A percentile compares a stretch with the other conserved stretches of the same genome.
phyloP scores from a whole-genome alignment of 2,888 invertebrate genomes.

The Beris chalybata region DNA sequence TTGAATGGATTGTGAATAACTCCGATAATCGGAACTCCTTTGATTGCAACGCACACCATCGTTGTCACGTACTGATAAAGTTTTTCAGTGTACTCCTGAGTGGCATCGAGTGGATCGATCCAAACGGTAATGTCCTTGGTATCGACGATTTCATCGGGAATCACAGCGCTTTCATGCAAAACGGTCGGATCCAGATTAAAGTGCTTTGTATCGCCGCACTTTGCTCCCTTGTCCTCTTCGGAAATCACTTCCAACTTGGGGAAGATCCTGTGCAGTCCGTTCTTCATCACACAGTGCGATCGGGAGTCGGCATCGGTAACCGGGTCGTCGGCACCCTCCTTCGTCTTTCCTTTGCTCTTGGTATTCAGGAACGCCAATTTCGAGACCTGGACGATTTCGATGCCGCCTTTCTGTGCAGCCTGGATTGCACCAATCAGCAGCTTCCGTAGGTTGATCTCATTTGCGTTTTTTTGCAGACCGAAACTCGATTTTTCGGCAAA shows the following conservation, averaged over 20 bases:
- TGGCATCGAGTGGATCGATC: slow-evolving; percentile 98
- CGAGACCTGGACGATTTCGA: slow-evolving; percentile 68
- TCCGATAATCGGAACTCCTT: slow-evolving; percentile 88
- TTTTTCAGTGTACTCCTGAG: slow-evolving; percentile 94
- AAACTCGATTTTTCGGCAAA: slow-evolving; percentile 47
- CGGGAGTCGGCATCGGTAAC: slow-evolving; percentile 86
- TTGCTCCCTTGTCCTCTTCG: slow-evolving; percentile 72
- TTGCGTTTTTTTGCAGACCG: slow-evolving; percentile 47
- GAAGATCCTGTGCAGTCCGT: slow-evolving; percentile 73
- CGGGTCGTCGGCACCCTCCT: slow-evolving; percentile 84
- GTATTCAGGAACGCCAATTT: slow-evolving; percentile 64
- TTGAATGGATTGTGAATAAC: slow-evolving; percentile 92
- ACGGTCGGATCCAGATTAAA: slow-evolving; percentile 56
- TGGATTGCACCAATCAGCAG: slow-evolving; percentile 76
- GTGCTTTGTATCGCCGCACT: slow-evolving; percentile 56
- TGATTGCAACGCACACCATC: slow-evolving; percentile 95
- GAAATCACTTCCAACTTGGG: slow-evolving; percentile 76
- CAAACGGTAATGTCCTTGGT: slow-evolving; percentile 83
- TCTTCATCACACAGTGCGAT: slow-evolving; percentile 87
- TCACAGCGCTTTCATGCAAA: slow-evolving; percentile 48
- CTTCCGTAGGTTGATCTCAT: slow-evolving; percentile 64
- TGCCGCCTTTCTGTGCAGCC: slow-evolving; percentile 69
- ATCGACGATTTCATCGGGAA: slow-evolving; percentile 63
- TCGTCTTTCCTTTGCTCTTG: slow-evolving; percentile 84
- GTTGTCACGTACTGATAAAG: slow-evolving; percentile 91